phyloP scores from a whole-genome alignment of 2,113 vertebrate genomes.

The Channa maculata region DNA sequence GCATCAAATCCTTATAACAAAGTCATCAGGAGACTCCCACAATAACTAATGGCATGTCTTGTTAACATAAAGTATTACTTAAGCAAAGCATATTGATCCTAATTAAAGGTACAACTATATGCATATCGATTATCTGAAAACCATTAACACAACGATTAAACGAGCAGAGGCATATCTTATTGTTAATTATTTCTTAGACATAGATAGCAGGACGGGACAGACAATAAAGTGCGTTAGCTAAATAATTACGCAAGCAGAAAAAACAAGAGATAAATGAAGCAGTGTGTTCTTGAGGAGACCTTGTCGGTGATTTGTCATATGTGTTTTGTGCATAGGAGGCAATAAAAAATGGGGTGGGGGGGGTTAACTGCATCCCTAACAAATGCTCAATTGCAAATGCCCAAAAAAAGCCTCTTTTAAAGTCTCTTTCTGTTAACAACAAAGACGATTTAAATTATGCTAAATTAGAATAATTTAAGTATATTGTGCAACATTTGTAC shows the following conservation, averaged over 20 bases:
- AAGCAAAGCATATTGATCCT: slow-evolving; percentile 70
- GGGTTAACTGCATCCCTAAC: slow-evolving; percentile 4
- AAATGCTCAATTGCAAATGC: not conserved
- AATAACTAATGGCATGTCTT: slow-evolving; percentile 61
- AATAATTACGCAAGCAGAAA: slow-evolving; percentile 29
- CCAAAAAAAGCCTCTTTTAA: not conserved
- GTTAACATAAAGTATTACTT: slow-evolving; percentile 73
- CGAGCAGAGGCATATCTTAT: slow-evolving; percentile 54
- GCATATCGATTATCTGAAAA: slow-evolving; percentile 80
- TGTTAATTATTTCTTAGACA: slow-evolving; percentile 63
- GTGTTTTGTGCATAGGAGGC: slow-evolving; percentile 20
- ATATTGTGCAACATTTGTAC: slow-evolving; percentile 2
- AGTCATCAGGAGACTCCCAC: slow-evolving; percentile 45
- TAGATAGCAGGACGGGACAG: slow-evolving; percentile 34
- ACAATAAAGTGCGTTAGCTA: slow-evolving; percentile 35
- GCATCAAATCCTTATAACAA: slow-evolving; percentile 22
- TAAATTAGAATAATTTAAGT: slow-evolving; percentile 23
- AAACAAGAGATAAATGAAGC: slow-evolving; percentile 38
- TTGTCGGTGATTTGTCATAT: slow-evolving; percentile 47
- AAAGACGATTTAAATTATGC: not conserved
- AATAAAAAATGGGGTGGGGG: slow-evolving; percentile 1
- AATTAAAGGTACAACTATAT: slow-evolving; percentile 77
- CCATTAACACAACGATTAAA: slow-evolving; percentile 64
- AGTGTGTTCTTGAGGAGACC: slow-evolving; percentile 40
- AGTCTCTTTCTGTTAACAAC: not conserved